phyloP scores from a whole-genome alignment of 2,888 invertebrate species.

The Periphyllus acericola region DNA sequence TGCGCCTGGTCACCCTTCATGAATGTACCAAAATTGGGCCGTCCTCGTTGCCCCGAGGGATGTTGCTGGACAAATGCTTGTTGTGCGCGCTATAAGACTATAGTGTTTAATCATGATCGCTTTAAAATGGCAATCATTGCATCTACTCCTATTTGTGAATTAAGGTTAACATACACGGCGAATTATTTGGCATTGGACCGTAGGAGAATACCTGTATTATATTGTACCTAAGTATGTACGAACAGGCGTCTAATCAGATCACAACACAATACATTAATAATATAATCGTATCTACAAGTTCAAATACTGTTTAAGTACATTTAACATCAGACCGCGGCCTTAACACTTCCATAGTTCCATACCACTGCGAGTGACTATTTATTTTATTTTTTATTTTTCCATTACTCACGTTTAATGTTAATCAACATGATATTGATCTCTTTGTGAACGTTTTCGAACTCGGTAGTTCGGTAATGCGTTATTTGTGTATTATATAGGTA shows the following conservation, averaged over 20 bases:
- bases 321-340: not conserved
- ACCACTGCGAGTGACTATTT: not conserved
- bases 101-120: not conserved
- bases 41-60: not conserved
- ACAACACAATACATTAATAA: not conserved
- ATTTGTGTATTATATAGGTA: not conserved
- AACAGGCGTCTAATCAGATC: not conserved
- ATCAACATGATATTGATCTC: not conserved
- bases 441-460: not conserved
- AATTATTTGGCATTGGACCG: conserved; percentile 18
- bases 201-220: not conserved
- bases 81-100: not conserved
- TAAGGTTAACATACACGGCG: conserved; percentile 23
- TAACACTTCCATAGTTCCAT: not conserved
- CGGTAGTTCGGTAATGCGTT: not conserved
- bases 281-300: not conserved
- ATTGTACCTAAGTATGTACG: not conserved
- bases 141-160: not conserved
- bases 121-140: not conserved
- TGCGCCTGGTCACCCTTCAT: too few relatives aligned
- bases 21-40: too few relatives aligned
- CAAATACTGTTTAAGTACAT: not conserved
- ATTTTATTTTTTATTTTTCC: too few relatives aligned
- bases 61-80: not conserved
- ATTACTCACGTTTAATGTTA: not conserved